Evolutionary conservation across 2,797 vertebrate genomes (phyloP), one percentile per base, ranked within the genome.

Genomic region (Poecilia picta): DNA sequence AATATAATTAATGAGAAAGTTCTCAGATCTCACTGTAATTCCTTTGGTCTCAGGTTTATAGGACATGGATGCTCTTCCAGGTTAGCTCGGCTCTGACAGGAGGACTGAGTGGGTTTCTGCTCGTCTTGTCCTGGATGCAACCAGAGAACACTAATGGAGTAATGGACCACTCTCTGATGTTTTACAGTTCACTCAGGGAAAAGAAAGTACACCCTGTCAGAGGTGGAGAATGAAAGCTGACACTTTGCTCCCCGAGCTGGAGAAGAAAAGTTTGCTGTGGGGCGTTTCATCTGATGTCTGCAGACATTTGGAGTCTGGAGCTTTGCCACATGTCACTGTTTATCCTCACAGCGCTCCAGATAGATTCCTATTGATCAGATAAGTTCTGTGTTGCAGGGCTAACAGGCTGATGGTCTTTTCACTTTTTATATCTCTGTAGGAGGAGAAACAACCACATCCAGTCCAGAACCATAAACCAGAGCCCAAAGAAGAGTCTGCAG

Each of bases 401-500:
- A 28, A 11, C 55, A 59, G 57, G 25, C 13, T 62, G 1, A 62
- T 18, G 28, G 57, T 16, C n/a, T n/a, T 36, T 62, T 72, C 76
- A 31, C 66, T 41, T 39, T 68, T 57, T 33, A 20, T 20, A 0
- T 81, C 77, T 23, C 18, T 8, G 49, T 51, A 51, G 20, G 18
- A 51, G 59, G 79, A 45, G 77, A 85, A 81, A 41, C 85, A 82
- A 68, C 1, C 8, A 11, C 66, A n/a, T n/a, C 68, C 75, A 88
- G 86, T 89, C 84, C 83, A 45, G 49, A 43, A 78, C 73, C 77
- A 57, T 75, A 55, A 53, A 76, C 78, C 75, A 79, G 82, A 81
- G 72, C 74, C 82, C 46, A 15, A 39, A 46, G 45, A 51, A 45
- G 0, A 73, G 45, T 75, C 80, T 85, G 66, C 75, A 79, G 16